Percentiles rank a stretch among this genome's conserved stretches.
Conservation (phyloP, 2,113 vertebrate species). For the Regulus satrapa region DNA sequence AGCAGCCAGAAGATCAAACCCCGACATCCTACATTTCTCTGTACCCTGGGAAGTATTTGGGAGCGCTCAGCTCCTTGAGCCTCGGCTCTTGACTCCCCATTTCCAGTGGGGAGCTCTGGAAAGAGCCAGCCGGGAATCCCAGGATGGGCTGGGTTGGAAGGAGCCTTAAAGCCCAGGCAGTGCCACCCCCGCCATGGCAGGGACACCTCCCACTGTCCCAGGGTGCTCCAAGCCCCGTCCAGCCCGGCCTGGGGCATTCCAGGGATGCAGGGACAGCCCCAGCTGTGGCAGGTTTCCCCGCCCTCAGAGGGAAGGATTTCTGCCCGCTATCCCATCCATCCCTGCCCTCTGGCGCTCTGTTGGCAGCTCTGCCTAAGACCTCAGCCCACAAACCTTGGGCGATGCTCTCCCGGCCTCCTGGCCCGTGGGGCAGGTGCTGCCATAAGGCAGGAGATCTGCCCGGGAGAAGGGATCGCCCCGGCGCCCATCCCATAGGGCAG, state of each 20-base stretch:
- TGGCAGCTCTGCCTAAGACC: too few species aligned
- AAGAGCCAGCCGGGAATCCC: background rate
- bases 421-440: rapidly evolving
- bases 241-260: rapidly evolving
- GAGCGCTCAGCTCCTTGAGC: background rate
- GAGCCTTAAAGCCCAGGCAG: background rate
- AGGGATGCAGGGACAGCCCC: background rate
- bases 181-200: background rate
- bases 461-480: background rate
- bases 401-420: background rate
- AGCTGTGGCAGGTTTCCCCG: background rate
- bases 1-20: background rate
- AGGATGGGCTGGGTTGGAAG: background rate
- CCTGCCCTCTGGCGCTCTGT: background rate
- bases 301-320: background rate
- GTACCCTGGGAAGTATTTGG: rapidly evolving
- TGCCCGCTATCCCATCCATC: background rate
- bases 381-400: rapidly evolving
- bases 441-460: rapidly evolving
- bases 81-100: rapidly evolving
- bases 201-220: background rate
- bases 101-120: background rate
- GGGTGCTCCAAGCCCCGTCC: rapidly evolving
- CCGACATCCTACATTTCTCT: background rate
- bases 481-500: background rate